phyloP scores from a whole-genome alignment of 2,113 vertebrate species.

The Anhinga rufa region DNA sequence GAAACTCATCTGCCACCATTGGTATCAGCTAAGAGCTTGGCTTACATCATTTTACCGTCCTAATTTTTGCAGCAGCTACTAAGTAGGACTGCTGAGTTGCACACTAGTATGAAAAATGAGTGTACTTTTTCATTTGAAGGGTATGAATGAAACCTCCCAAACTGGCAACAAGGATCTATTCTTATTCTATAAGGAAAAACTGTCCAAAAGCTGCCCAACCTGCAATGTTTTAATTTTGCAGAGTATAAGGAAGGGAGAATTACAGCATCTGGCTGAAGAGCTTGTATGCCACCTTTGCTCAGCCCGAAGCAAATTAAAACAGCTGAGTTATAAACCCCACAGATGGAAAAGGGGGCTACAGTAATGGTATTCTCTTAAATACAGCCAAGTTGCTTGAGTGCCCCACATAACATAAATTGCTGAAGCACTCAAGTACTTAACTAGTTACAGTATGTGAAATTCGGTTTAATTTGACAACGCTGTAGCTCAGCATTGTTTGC shows the following conservation, averaged over 20 bases:
- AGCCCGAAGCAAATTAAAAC: constrained; percentile 34
- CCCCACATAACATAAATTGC: constrained; percentile 25
- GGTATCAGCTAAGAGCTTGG: neutral
- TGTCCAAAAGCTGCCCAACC: neutral
- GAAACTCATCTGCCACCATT: neutral
- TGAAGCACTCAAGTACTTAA: constrained; percentile 41
- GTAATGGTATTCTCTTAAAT: constrained; percentile 4
- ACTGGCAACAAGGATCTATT: neutral
- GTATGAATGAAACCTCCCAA: neutral
- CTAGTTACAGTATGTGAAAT: constrained; percentile 34
- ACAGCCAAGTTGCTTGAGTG: constrained; percentile 19
- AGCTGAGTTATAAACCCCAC: constrained; percentile 30
- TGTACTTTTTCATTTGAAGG: neutral
- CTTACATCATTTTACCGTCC: neutral
- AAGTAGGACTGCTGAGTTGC: neutral
- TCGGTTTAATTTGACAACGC: constrained; percentile 40
- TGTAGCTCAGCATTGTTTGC: constrained; percentile 57
- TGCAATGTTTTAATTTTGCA: neutral
- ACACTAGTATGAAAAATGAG: neutral
- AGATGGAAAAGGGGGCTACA: constrained; percentile 25
- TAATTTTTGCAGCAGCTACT: neutral
- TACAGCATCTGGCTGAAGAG: constrained; percentile 7
- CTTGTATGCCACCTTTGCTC: constrained; percentile 6
- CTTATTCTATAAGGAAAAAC: neutral
- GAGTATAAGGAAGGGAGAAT: neutral